Conservation (phyloP, 1,140 invertebrate genomes). For the Lepidurus arcticus region DNA sequence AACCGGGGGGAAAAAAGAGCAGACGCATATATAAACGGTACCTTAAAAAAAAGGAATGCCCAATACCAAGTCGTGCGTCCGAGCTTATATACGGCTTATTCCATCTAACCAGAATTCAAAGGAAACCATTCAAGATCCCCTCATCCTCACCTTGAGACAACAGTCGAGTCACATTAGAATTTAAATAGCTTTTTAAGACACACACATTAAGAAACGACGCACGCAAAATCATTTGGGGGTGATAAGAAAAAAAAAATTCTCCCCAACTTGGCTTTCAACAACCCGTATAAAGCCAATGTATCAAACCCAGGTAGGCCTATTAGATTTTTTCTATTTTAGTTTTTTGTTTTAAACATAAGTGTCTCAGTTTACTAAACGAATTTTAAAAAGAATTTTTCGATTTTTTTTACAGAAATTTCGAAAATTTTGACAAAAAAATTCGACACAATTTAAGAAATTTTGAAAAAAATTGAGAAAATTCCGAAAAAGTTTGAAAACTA, state of each 20-base stretch:
- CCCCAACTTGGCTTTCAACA: no score
- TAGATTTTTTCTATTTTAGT: no score
- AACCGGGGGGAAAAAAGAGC: not conserved
- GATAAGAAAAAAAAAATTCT: not conserved
- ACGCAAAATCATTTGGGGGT: not conserved
- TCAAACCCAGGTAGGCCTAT: no score
- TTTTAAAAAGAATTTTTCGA: no score
- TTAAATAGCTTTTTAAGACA: not conserved
- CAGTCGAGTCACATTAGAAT: not conserved
- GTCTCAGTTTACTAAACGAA: no score
- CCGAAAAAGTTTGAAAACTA: no score
- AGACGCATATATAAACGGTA: not conserved
- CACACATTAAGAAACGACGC: not conserved
- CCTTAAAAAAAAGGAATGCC: not conserved
- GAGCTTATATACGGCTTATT: not conserved
- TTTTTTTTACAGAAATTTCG: no score
- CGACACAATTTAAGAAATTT: no score
- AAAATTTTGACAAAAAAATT: no score
- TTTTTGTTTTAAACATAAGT: no score
- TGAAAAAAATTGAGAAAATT: no score
- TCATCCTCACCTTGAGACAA: not conserved
- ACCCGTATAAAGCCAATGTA: no score
- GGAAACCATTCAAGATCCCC: not conserved
- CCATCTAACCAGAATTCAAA: not conserved
- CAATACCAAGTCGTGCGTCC: constrained; percentile 2